Percentiles rank a stretch among this genome's conserved stretches.
Conservation (phyloP, 2,888 invertebrate genomes). For the Parnassius apollo region DNA sequence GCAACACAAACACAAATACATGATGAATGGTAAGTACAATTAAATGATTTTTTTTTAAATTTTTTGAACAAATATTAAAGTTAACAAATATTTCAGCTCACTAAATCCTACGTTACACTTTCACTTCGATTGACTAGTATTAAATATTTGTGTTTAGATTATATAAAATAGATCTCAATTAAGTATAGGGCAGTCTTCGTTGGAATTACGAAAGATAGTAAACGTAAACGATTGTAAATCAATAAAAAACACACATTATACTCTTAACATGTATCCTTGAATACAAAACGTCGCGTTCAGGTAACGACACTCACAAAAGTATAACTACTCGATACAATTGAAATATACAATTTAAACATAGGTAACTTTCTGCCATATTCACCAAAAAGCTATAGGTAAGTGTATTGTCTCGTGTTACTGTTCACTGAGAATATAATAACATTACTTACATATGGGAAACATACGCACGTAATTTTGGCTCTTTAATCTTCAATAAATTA, state of each 20-base stretch:
- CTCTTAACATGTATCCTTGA: slow-evolving; percentile 51
- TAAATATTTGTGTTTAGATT: slow-evolving; percentile 74
- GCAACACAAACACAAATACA: slow-evolving; percentile 2
- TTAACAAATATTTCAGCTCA: slow-evolving; percentile 40
- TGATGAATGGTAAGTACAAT: slow-evolving; percentile 4
- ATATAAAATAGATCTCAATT: slow-evolving; percentile 80
- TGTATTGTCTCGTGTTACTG: slow-evolving; percentile 78
- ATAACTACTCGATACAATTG: slow-evolving; percentile 52
- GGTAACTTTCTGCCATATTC: slow-evolving; percentile 77
- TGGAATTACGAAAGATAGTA: slow-evolving; percentile 75
- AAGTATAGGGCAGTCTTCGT: slow-evolving; percentile 80
- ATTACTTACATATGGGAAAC: slow-evolving; percentile 20
- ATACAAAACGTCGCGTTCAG: slow-evolving; percentile 52
- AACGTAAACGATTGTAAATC: slow-evolving; percentile 70
- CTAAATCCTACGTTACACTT: slow-evolving; percentile 57
- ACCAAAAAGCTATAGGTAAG: slow-evolving; percentile 74
- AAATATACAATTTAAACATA: slow-evolving; percentile 60
- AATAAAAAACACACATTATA: slow-evolving; percentile 52
- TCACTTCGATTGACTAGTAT: slow-evolving; percentile 65
- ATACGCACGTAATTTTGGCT: slow-evolving; percentile 1
- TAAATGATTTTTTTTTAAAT: slow-evolving; percentile 16
- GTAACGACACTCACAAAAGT: slow-evolving; percentile 42
- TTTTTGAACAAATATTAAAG: slow-evolving; percentile 30
- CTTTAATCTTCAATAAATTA: slow-evolving; percentile 22
- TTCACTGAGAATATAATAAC: slow-evolving; percentile 65